Evolutionary conservation across 2,797 vertebrate species (phyloP).

Genomic region (Remorina albescens): DNA sequence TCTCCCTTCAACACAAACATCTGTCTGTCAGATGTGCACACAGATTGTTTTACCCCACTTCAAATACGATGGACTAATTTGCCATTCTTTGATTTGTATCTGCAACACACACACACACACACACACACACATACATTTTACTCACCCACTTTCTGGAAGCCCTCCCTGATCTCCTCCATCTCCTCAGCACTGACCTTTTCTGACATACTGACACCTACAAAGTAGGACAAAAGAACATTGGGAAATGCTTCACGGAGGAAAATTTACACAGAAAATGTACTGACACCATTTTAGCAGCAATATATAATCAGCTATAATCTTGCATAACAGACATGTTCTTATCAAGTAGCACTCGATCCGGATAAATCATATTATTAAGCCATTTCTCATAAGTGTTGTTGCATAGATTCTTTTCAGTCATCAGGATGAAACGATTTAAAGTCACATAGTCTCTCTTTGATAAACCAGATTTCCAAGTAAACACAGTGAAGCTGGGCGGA

Average conservation of each 20-base stretch:
- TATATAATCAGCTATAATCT: background rate
- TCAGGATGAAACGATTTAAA: background rate
- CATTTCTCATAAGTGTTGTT: background rate
- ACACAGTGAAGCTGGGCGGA: background rate
- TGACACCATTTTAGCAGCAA: too few relatives aligned
- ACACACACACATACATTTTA: slow-evolving; percentile 26
- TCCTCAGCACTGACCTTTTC: slow-evolving; percentile 90
- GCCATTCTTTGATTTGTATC: background rate
- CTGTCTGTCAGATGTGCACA: slow-evolving; percentile 27
- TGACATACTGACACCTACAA: slow-evolving; percentile 84
- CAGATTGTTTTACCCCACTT: background rate
- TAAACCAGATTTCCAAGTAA: background rate
- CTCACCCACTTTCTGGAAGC: slow-evolving; percentile 94
- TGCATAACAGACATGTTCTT: background rate
- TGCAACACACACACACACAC: background rate
- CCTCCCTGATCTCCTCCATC: slow-evolving; percentile 92
- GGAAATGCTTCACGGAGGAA: background rate
- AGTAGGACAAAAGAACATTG: background rate
- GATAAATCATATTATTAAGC: background rate
- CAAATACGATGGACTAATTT: background rate
- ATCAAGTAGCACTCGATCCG: too few relatives aligned
- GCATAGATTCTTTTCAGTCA: background rate
- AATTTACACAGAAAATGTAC: too few relatives aligned
- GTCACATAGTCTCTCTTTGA: background rate
- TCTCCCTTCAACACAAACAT: background rate